Evolutionary conservation across 2,797 vertebrate species (phyloP).

Genomic region (Propithecus deckenii): DNA sequence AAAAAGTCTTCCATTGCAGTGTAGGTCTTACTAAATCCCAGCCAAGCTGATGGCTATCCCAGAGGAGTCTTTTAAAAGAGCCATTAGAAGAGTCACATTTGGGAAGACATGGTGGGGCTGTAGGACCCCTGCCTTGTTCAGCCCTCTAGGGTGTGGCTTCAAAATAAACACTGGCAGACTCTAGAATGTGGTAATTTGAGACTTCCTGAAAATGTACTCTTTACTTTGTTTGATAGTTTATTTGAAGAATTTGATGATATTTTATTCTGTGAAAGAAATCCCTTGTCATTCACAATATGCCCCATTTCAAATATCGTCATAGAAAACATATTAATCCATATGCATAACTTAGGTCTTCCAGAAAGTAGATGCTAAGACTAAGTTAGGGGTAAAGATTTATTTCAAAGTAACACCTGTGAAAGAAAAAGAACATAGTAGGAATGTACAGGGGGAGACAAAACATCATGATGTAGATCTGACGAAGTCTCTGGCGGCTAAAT

Average conservation of each 20-base stretch:
- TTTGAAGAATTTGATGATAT: neutral
- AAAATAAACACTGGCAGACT: neutral
- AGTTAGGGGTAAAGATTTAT: neutral
- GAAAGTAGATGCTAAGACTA: neutral
- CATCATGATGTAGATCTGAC: neutral
- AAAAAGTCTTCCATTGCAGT: neutral
- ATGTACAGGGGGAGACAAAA: neutral
- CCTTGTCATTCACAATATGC: neutral
- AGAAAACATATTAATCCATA: neutral
- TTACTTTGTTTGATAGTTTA: neutral
- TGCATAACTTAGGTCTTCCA: neutral
- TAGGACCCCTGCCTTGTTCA: neutral
- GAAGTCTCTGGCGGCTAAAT: neutral
- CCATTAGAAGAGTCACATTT: neutral
- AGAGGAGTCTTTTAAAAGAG: neutral
- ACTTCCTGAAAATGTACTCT: neutral
- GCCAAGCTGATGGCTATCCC: accelerated
- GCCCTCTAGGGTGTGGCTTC: neutral
- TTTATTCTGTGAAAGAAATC: neutral
- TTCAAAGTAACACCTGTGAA: neutral
- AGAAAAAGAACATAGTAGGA: neutral
- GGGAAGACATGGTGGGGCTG: neutral
- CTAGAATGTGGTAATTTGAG: neutral
- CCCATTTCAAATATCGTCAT: neutral
- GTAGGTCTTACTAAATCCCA: neutral